phyloP scores from a whole-genome alignment of 1,140 invertebrate genomes.

The Drosophila setifemur region DNA sequence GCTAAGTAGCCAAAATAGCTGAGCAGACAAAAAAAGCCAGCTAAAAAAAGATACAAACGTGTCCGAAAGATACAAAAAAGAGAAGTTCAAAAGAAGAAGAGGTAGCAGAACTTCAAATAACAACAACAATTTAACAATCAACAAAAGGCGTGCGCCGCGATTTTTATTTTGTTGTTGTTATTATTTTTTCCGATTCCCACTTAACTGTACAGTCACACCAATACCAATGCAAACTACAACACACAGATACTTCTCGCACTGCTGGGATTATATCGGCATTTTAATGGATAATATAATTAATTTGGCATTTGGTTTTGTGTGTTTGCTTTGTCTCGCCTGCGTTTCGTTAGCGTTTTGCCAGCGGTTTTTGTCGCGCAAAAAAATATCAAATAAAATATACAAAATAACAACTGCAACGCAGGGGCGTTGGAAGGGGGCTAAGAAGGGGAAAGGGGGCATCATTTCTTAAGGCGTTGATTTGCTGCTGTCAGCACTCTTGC shows the following conservation, averaged over 20 bases:
- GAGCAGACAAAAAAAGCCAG: not conserved
- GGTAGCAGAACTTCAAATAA: not conserved
- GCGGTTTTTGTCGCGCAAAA: not conserved
- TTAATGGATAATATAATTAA: constrained; percentile 49
- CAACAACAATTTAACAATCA: not conserved
- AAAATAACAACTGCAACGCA: too few species aligned
- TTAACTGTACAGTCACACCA: constrained; percentile 25
- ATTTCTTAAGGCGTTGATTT: constrained; percentile 28
- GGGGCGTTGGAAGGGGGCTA: too few species aligned
- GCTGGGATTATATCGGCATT: constrained; percentile 13
- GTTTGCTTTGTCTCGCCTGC: not conserved
- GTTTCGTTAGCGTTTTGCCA: constrained; percentile 3
- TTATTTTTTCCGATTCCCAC: constrained; percentile 13
- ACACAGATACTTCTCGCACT: not conserved
- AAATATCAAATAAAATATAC: not conserved
- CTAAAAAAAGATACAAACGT: not conserved
- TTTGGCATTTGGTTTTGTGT: constrained; percentile 27
- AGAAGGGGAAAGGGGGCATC: not conserved
- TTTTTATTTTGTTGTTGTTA: constrained; percentile 1
- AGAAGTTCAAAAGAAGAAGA: not conserved
- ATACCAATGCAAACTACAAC: not conserved
- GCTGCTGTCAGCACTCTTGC: constrained; percentile 49
- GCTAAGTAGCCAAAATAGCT: not conserved
- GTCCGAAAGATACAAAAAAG: not conserved
- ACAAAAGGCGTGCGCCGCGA: constrained; percentile 20